These are phyloP conservation scores for Catocala fraxini DNA, from an alignment of 2,888 invertebrate species.

Conservation along the genomic window DNA sequence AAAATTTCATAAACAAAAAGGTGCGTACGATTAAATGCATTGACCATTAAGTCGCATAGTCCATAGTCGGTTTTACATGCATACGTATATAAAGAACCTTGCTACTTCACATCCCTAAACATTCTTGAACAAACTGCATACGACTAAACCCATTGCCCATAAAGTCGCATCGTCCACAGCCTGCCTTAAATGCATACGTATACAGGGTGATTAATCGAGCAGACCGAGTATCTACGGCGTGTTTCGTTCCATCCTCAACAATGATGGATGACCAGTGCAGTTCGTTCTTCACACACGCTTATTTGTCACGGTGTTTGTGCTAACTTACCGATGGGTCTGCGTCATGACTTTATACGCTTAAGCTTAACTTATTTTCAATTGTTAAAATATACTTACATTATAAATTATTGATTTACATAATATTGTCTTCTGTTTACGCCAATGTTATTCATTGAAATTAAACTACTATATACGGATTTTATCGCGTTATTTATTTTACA, in stretches of 20 bases:
- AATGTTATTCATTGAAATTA: too few relatives aligned
- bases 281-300: constrained; percentile 45
- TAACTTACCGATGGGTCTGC: constrained; percentile 31
- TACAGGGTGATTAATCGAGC: constrained; percentile 77
- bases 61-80: too few relatives aligned
- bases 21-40: too few relatives aligned
- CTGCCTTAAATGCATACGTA: constrained; percentile 59
- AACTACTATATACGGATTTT: too few relatives aligned
- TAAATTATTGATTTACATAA: too few relatives aligned
- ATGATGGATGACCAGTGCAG: constrained; percentile 75
- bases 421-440: accelerated
- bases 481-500: too few relatives aligned
- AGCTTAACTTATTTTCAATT: not conserved
- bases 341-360: not conserved
- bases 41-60: too few relatives aligned
- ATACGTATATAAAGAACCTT: too few relatives aligned
- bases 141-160: not conserved
- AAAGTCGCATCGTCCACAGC: constrained; percentile 23
- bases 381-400: too few relatives aligned
- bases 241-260: constrained; percentile 74
- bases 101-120: not conserved
- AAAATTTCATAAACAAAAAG: too few relatives aligned
- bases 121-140: not conserved
- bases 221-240: constrained; percentile 74
- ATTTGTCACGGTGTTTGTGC: constrained; percentile 39